These are phyloP conservation scores for Oriolus oriolus DNA, from an alignment of 2,113 vertebrate genomes.

Conservation along the genomic window DNA sequence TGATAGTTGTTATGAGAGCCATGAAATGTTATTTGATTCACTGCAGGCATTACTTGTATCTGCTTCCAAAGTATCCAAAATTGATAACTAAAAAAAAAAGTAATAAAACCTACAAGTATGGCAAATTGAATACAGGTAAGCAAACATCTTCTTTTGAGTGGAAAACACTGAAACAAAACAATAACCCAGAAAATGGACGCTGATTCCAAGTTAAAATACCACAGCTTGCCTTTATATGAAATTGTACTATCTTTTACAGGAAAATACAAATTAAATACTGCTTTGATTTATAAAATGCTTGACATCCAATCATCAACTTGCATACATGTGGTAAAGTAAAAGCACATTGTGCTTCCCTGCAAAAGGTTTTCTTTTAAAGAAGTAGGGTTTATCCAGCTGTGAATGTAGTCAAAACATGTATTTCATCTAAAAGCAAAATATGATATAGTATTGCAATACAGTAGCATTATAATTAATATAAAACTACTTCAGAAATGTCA, in stretches of 20 bases:
- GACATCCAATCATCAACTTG: not conserved
- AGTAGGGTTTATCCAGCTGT: not conserved
- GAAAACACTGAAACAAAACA: not conserved
- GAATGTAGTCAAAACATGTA: not conserved
- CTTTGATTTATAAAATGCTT: not conserved
- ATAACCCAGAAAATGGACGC: not conserved
- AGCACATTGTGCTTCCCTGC: not conserved
- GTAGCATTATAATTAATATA: not conserved
- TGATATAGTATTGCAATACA: not conserved
- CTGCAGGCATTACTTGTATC: not conserved
- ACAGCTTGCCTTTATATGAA: not conserved
- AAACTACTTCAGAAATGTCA: not conserved
- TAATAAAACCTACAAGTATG: not conserved
- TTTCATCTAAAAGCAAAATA: not conserved
- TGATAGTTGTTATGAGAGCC: not conserved
- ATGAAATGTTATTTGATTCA: not conserved
- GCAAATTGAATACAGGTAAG: not conserved
- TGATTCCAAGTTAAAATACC: not conserved
- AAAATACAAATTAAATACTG: conserved; percentile 6
- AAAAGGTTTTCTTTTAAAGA: not conserved
- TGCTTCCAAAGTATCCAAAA: not conserved
- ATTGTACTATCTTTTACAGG: not conserved
- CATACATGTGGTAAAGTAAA: not conserved
- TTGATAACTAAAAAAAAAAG: not conserved
- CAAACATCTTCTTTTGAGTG: not conserved